Evolutionary conservation across 2,113 vertebrate species (phyloP).

Genomic region (Alligator mississippiensis): DNA sequence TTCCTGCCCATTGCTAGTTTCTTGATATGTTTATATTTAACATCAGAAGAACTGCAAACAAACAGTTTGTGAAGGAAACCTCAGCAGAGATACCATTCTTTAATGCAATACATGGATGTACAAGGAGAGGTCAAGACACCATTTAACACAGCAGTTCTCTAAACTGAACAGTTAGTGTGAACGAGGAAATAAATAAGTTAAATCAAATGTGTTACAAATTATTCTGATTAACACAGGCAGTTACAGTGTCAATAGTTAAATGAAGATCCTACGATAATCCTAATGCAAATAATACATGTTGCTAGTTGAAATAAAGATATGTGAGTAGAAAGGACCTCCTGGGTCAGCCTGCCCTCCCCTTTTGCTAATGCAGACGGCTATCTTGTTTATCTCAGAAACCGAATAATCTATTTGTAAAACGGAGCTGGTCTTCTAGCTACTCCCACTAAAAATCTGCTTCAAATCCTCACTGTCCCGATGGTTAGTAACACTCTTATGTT

Average conservation of each 20-base stretch:
- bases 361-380: no score
- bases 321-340: no score
- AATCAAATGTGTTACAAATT: not conserved
- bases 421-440: no score
- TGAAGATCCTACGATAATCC: not conserved
- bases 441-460: no score
- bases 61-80: not conserved
- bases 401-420: no score
- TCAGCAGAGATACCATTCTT: not conserved
- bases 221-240: not conserved
- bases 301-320: not conserved
- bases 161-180: not conserved
- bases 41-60: not conserved
- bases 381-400: no score
- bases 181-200: not conserved
- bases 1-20: not conserved
- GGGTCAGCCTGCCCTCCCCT: no score
- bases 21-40: not conserved
- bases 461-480: no score
- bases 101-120: accelerated
- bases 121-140: accelerated
- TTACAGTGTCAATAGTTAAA: not conserved
- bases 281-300: not conserved
- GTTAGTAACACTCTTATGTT: no score
- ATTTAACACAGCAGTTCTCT: not conserved